A percentile compares a stretch with the other conserved stretches of the same genome.
phyloP scores from a whole-genome alignment of 35 echinoderm and acorn worm species.

The Strongylocentrotus purpuratus region DNA sequence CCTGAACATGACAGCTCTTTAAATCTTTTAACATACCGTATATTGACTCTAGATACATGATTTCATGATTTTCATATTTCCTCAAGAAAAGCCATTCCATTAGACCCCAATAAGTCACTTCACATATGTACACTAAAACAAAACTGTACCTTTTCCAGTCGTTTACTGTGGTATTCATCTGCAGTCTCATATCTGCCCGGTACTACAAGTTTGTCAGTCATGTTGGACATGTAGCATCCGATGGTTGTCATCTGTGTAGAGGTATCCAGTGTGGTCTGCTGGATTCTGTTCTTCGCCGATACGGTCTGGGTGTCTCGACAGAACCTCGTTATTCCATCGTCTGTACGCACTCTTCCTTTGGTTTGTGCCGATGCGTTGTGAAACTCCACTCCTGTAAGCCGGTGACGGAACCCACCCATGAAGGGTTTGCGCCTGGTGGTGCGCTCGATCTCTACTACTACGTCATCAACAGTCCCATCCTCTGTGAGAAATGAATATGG shows the following conservation, averaged over 20 bases:
- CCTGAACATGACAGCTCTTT: not conserved
- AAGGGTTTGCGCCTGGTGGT: conserved; percentile 87
- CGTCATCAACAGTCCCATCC: conserved; percentile 76
- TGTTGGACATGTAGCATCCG: conserved; percentile 91
- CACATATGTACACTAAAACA: not conserved
- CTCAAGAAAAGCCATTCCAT: not conserved
- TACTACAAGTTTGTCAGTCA: conserved; percentile 88
- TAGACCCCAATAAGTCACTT: not conserved
- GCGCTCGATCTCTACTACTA: conserved; percentile 97
- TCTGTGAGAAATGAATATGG: conserved; percentile 36
- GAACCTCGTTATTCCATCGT: conserved; percentile 89
- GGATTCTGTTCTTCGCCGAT: conserved; percentile 69
- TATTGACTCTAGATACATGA: not conserved
- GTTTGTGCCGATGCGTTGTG: conserved; percentile 93
- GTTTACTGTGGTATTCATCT: conserved; percentile 79
- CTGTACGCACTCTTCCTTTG: conserved; percentile 69
- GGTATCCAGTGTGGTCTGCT: conserved; percentile 81
- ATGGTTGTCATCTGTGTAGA: conserved; percentile 97
- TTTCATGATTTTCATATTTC: not conserved
- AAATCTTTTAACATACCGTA: too few relatives aligned
- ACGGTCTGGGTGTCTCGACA: conserved; percentile 97
- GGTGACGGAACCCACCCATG: conserved; percentile 85
- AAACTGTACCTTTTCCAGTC: conserved; percentile 69
- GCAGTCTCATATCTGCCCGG: conserved; percentile 90
- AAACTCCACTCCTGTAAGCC: conserved; percentile 71